Evolutionary conservation across 2,113 vertebrate genomes (phyloP), one percentile per base, ranked within the genome.

Genomic region (Aramus guarauna): DNA sequence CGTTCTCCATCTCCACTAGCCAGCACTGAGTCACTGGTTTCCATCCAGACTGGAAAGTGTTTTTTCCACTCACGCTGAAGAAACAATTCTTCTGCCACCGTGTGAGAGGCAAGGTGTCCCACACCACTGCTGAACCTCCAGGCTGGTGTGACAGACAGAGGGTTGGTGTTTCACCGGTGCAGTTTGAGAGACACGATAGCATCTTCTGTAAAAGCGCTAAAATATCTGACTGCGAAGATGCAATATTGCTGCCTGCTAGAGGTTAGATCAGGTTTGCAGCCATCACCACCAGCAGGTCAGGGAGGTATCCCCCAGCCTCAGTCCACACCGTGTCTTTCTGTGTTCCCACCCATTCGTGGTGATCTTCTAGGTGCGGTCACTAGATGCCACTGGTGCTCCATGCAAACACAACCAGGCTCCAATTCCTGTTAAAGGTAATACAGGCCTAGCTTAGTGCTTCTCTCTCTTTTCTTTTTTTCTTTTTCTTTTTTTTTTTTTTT

Each of bases 341-440:
- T 2, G 21, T 1, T 29, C 23, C 0, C 3, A 15, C 1, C 15
- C 6, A 5, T 18, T 15, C 3, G 0, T 1, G 68, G 78, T 19
- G 63, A 50, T 69, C 30, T 75, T 83, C 82, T 14, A 1, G 5
- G 4, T 1, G 3, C 4, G 2, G 83, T 95, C 98, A 88, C 97
- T 97, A 98, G 98, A 69, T 98, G 98, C 29, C 98, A 75, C 91
- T 98, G 81, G 92, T 95, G 98, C 79, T 87, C 96, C 92, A 73
- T 0, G 21, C 29, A 93, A 78, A 71, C 15, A 15, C 66, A 27
- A 2, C 26, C 0, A 1, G 2, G 19, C 71, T 7, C 60, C 69
- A 15, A 2, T 7, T 43, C 30, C 15, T 11, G 39, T 0, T 34
- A 39, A 27, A 23, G 47, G 37, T 60, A 34, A 21, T 5, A 4